A percentile compares a stretch with the other conserved stretches of the same genome.
Evolutionary conservation across 2,888 invertebrate genomes (phyloP).

Genomic region (Cataglyphis cursor): DNA sequence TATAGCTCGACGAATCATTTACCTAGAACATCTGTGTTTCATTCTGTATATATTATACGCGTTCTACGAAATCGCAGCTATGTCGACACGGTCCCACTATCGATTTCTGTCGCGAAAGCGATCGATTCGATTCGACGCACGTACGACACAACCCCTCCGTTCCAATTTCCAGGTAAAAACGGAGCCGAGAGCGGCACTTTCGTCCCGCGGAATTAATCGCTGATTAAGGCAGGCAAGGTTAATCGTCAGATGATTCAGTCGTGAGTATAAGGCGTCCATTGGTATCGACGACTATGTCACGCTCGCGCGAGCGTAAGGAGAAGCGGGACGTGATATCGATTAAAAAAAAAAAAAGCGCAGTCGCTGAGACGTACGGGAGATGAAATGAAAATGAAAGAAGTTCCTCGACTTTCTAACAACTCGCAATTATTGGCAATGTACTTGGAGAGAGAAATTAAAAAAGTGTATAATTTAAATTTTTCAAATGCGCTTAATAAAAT

Average conservation of each 20-base stretch:
- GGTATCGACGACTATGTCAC: constrained; percentile 56
- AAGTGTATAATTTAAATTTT: no score
- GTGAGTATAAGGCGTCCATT: constrained; percentile 71
- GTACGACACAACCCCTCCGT: constrained; percentile 77
- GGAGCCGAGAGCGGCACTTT: constrained; percentile 81
- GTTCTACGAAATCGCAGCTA: constrained; percentile 47
- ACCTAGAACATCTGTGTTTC: constrained; percentile 29
- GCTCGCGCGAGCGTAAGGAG: constrained; percentile 62
- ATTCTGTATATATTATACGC: constrained; percentile 42
- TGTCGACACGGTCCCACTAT: constrained; percentile 46
- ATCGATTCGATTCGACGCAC: constrained; percentile 80
- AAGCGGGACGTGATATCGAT: constrained; percentile 39
- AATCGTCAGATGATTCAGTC: constrained; percentile 84
- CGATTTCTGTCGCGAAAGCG: constrained; percentile 46
- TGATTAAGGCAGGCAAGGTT: constrained; percentile 86
- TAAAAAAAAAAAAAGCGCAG: constrained; percentile 4
- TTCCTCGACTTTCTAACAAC: constrained; percentile 1
- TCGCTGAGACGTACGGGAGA: constrained; percentile 24
- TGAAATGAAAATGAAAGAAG: constrained; percentile 7
- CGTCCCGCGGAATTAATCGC: constrained; percentile 85
- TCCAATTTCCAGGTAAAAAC: constrained; percentile 84
- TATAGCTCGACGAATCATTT: constrained; percentile 23
- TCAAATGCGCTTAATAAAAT: not conserved
- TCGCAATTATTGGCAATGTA: not conserved
- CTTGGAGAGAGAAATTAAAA: not conserved